Evolutionary conservation across 2,797 vertebrate genomes (phyloP).

Genomic region (Liasis olivaceus): DNA sequence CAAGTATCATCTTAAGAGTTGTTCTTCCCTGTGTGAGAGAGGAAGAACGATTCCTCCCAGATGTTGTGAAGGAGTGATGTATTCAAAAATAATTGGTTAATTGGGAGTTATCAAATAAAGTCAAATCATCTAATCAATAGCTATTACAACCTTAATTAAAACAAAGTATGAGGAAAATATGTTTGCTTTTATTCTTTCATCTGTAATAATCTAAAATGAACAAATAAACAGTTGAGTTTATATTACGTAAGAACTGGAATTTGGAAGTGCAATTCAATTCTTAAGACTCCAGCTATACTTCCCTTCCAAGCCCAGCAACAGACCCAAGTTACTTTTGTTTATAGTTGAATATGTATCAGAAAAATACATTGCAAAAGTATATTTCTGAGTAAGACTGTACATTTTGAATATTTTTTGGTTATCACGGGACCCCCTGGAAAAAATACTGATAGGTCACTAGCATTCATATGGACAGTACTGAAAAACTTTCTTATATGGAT

Average conservation of each 20-base stretch:
- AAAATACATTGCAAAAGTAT: neutral
- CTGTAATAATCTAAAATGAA: neutral
- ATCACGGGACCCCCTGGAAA: neutral
- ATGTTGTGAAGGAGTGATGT: neutral
- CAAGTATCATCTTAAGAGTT: neutral
- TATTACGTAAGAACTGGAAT: neutral
- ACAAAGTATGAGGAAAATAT: neutral
- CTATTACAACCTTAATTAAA: neutral
- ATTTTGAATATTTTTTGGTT: neutral
- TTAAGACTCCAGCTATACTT: neutral
- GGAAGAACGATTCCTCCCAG: neutral
- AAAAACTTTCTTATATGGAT: neutral
- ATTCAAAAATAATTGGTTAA: neutral
- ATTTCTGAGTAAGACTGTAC: neutral
- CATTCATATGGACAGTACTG: neutral
- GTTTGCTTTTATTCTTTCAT: neutral
- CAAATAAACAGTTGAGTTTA: neutral
- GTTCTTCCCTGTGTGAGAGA: neutral
- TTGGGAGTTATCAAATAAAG: neutral
- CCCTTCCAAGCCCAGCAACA: neutral
- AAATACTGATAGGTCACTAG: neutral
- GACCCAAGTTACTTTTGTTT: neutral
- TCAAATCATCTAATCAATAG: neutral
- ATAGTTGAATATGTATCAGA: neutral
- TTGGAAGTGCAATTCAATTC: neutral